Base-by-base conservation (phyloP, 2,888 invertebrate species). In the Octodonta nipae region DNA sequence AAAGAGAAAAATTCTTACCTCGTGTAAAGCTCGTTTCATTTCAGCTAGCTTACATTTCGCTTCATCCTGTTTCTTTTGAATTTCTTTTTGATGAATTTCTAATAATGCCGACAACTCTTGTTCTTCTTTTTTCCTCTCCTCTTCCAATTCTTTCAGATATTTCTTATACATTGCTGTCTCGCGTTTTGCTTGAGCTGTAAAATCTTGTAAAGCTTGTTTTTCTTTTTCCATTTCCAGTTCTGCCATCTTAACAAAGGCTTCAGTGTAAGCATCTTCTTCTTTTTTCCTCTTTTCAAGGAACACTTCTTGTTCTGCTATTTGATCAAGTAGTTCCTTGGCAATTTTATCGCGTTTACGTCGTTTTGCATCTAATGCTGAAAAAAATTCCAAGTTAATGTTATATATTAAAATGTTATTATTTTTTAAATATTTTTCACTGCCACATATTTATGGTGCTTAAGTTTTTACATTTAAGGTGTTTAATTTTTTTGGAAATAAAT, bases 141-240 rank as follows among this genome's bases (percentile, higher is more conserved):
- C 38, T 27, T 54, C 51, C 13, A 63, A 37, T 35, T 60, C 49
- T 24, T 42, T 41, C 32, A 61, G 35, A 37, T 58, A 52, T 28
- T 54, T 45, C 25, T 49, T 47, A 36, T 60, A 63, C 33, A 51
- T 42, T 1, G 45, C 44, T 16, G 46, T 50, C 40, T 63, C 63
- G 15, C 47, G 36, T 39, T 42, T 54, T 4, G 49, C 42, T 30
- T 45, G 43, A 7, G 33, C 30, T 3, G 50, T 47, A 6, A 36
- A 40, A 30, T 55, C 49, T 28, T 44, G 33, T 3, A 43, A 15
- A n/a, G 39, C 30, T n/a, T 10, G 22, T 2, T 11, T 2, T 11
- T n/a, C 61, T 35, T 43, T 50, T 13, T 56, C 51, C 7, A 58
- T 25, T 40, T 60, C 59, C 8, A 51, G 26, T 31, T 50, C 40